These are phyloP conservation scores for Scomber scombrus DNA, from an alignment of 2,113 vertebrate genomes.

Conservation along the genomic window DNA sequence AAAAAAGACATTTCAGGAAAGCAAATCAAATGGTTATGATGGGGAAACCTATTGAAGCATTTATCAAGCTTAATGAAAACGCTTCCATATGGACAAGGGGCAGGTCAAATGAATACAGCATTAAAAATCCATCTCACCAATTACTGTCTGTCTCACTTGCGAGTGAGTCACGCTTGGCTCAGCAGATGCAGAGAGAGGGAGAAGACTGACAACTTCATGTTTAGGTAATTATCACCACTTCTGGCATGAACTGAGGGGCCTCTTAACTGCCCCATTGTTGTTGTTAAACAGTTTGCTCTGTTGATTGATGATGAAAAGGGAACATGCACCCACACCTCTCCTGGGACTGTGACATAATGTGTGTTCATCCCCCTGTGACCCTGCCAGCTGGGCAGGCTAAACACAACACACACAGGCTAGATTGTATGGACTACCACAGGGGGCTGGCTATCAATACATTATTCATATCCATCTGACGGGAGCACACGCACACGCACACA, in stretches of 20 bases:
- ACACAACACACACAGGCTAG: constrained; percentile 69
- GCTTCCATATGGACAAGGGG: constrained; percentile 58
- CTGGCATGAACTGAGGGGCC: constrained; percentile 74
- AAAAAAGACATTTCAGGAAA: background rate
- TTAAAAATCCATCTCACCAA: constrained; percentile 79
- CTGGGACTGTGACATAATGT: constrained; percentile 78
- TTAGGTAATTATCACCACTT: constrained; percentile 85
- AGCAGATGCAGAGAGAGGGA: constrained; percentile 68
- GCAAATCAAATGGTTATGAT: background rate
- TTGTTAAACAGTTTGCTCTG: constrained; percentile 84
- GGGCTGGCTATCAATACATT: constrained; percentile 78
- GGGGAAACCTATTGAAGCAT: constrained; percentile 40
- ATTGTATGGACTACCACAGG: constrained; percentile 66
- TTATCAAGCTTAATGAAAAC: constrained; percentile 70
- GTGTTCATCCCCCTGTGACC: constrained; percentile 79
- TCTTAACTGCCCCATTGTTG: constrained; percentile 80
- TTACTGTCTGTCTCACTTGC: constrained; percentile 69
- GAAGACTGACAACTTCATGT: constrained; percentile 82
- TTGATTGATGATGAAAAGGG: constrained; percentile 83
- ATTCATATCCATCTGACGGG: constrained; percentile 79
- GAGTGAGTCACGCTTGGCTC: constrained; percentile 74
- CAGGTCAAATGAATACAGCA: constrained; percentile 72
- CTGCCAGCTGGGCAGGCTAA: constrained; percentile 80
- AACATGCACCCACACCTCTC: constrained; percentile 81
- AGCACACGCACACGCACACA: constrained; percentile 36